Conservation (phyloP, 2,888 invertebrate genomes). For the Coelogynopora nodosa region DNA sequence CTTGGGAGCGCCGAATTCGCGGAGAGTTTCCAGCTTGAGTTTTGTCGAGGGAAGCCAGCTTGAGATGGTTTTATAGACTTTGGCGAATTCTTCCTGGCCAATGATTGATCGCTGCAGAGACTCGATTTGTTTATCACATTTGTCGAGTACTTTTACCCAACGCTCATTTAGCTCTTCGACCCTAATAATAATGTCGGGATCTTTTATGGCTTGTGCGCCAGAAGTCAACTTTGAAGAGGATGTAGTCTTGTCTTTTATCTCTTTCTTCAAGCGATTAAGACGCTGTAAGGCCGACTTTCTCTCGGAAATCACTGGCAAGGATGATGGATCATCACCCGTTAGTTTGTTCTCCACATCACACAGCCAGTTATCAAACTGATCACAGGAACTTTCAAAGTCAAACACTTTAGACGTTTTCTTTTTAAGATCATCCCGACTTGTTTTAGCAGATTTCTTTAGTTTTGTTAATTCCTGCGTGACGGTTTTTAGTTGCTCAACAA, state of each 20-base stretch:
- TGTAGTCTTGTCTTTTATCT: background rate
- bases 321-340: background rate
- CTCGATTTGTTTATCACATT: background rate
- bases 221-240: background rate
- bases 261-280: background rate
- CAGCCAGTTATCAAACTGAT: background rate
- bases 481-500: background rate
- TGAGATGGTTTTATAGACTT: background rate
- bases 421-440: background rate
- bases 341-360: background rate
- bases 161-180: background rate
- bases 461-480: background rate
- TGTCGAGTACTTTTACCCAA: background rate
- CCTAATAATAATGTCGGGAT: background rate
- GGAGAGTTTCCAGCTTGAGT: background rate
- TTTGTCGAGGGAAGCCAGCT: background rate
- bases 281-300: background rate
- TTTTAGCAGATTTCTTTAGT: background rate
- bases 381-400: background rate
- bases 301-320: background rate
- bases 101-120: background rate
- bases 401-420: background rate
- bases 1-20: background rate
- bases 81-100: constrained; percentile 12
- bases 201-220: background rate